Conservation (phyloP, 2,113 vertebrate species). For the Stegastes partitus region DNA sequence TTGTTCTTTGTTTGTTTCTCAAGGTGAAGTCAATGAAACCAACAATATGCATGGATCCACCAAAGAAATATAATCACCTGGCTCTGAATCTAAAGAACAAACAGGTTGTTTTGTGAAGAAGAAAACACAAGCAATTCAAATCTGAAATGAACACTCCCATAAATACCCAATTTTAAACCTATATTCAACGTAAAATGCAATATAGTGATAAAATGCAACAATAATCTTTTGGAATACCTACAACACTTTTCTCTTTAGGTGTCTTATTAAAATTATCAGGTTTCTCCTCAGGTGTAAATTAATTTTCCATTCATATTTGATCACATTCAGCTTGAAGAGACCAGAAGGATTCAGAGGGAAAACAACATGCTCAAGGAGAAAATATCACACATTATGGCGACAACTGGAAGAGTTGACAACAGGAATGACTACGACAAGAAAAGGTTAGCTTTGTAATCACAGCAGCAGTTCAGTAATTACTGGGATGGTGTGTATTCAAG, state of each 20-base stretch:
- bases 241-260: no score
- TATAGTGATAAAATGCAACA: not conserved
- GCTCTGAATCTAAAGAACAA: constrained; percentile 82
- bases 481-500: not conserved
- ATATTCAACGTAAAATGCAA: no score
- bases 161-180: not conserved
- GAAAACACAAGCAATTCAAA: not conserved
- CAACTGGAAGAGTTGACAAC: constrained; percentile 73
- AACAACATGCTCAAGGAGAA: constrained; percentile 83
- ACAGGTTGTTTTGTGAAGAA: constrained; percentile 73
- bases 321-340: constrained; percentile 75
- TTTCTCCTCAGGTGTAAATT: no score
- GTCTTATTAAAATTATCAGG: no score
- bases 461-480: not conserved
- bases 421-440: constrained; percentile 75
- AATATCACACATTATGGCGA: constrained; percentile 82
- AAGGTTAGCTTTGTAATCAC: constrained; percentile 74
- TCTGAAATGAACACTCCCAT: not conserved
- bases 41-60: constrained; percentile 74
- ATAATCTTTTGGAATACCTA: not conserved
- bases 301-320: not conserved
- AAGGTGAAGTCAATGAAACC: constrained; percentile 85
- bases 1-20: not conserved
- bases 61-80: constrained; percentile 76
- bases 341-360: constrained; percentile 78